Percentiles rank a stretch among this genome's conserved stretches.
Evolutionary conservation across 2,113 vertebrate species (phyloP).

Genomic region (Sorex fumeus): DNA sequence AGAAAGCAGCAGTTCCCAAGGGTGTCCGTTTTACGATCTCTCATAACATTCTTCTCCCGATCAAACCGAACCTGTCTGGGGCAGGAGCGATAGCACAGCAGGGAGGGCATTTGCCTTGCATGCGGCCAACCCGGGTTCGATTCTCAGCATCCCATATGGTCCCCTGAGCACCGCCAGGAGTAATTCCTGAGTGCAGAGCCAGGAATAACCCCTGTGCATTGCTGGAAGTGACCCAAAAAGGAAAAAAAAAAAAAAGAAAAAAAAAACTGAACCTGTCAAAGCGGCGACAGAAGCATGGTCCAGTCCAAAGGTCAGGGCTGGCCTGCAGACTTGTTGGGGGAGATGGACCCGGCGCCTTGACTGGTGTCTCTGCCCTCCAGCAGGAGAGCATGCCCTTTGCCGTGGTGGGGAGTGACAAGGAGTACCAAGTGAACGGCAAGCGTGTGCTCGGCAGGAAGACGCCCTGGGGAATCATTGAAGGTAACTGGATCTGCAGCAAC

Average conservation of each 20-base stretch:
- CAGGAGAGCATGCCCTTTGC: constrained; percentile 99
- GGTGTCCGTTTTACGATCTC: too few relatives aligned
- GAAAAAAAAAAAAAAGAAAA: too few relatives aligned
- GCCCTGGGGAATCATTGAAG: constrained; percentile 98
- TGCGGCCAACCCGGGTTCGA: too few relatives aligned
- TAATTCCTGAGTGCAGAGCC: too few relatives aligned
- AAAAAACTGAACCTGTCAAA: neutral
- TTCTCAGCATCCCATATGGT: too few relatives aligned
- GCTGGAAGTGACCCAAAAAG: too few relatives aligned
- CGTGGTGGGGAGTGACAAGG: constrained; percentile 98
- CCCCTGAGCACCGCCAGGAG: too few relatives aligned
- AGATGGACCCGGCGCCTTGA: neutral
- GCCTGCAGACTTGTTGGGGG: too few relatives aligned
- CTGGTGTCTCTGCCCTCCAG: constrained; percentile 79
- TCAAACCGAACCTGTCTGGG: neutral
- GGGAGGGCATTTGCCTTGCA: too few relatives aligned
- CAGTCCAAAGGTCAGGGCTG: neutral
- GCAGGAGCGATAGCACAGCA: too few relatives aligned
- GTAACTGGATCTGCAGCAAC: constrained; percentile 84
- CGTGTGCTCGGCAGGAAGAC: constrained; percentile 97
- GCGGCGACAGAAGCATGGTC: neutral
- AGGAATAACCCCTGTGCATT: too few relatives aligned
- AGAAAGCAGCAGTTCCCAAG: too few relatives aligned
- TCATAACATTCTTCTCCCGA: neutral
- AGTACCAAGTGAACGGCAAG: constrained; percentile 98